Evolutionary conservation across 2,113 vertebrate species (phyloP), one percentile per base, ranked within the genome.

Genomic region (Philantomba maxwellii): DNA sequence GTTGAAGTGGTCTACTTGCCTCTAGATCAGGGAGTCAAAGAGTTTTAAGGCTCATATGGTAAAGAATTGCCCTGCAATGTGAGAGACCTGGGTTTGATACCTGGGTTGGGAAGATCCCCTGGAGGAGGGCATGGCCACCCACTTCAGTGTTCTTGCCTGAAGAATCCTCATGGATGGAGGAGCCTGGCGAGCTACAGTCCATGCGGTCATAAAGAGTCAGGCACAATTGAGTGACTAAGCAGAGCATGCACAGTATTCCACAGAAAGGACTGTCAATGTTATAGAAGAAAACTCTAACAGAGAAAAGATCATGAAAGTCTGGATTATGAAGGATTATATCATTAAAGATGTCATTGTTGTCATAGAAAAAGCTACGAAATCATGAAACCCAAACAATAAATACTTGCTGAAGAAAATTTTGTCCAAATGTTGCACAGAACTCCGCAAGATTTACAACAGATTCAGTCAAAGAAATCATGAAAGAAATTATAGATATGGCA

Each of bases 221-320:
- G 2, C 66, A 73, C 5, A 5, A 39, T 0, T 39, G 66, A 23
- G 19, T 0, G 19, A 23, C 66, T 39, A 12, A 39, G 5, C 66
- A 70, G 10, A 70, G 19, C 66, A 81, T 0, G 11, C 11, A 53
- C 7, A 33, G 49, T 53, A 81, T 13, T 13, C 47, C 7, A 7
- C 8, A 33, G 33, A n/a, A 53, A 53, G 19, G 49, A 53, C 11
- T 53, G 49, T 81, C 49, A n/a, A 53, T 33, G 9, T 21, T n/a
- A 53, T 25, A 6, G 49, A 81, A 81, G 17, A n/a, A 21, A 51
- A 53, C 78, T 23, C 17, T 45, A 45, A 45, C 45, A 45, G 45
- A 45, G 45, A 9, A 45, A 45, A 45, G 45, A 45, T 45, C 45
- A 45, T 45, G 45, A 45, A 45, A 45, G 45, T 45, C 45, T 45